Evolutionary conservation across 1,140 invertebrate genomes (phyloP).

Genomic region (Drosophila bocki): DNA sequence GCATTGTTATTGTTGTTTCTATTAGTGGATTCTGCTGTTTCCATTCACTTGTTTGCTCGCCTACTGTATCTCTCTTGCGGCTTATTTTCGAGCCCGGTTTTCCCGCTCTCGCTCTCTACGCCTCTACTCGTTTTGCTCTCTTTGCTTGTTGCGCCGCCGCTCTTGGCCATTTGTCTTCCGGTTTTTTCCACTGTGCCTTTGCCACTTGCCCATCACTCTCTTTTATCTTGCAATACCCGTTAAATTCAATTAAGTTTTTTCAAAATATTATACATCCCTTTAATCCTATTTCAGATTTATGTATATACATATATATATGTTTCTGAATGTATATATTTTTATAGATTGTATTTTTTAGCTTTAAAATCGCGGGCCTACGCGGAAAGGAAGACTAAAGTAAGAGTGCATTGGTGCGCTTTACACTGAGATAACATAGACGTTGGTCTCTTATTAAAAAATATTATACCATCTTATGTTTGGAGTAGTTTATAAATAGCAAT

Average conservation of each 20-base stretch:
- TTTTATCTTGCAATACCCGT: conserved; percentile 9
- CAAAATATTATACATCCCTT: not conserved
- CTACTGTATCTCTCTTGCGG: conserved; percentile 1
- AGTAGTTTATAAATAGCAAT: not conserved
- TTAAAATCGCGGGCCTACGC: not conserved
- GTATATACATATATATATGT: not conserved
- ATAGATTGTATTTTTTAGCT: not conserved
- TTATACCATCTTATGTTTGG: not conserved
- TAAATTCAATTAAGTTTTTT: conserved; percentile 10
- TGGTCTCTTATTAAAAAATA: not conserved
- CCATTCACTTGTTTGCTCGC: conserved; percentile 61
- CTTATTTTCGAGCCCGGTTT: conserved; percentile 44
- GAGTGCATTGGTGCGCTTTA: conserved; percentile 5
- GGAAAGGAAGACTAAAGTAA: not conserved
- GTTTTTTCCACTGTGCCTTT: conserved; percentile 25
- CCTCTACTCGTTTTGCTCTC: not conserved
- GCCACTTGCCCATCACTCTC: conserved; percentile 16
- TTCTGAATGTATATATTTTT: not conserved
- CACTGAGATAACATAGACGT: not conserved
- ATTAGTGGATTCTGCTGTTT: conserved; percentile 37
- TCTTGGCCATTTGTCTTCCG: conserved; percentile 37
- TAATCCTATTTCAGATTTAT: not conserved
- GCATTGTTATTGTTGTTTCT: conserved; percentile 52
- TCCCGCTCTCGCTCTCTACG: not conserved
- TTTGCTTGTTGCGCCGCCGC: conserved; percentile 29